These are phyloP conservation scores for Camponotus pennsylvanicus DNA, from an alignment of 1,140 invertebrate species.

Conservation along the genomic window DNA sequence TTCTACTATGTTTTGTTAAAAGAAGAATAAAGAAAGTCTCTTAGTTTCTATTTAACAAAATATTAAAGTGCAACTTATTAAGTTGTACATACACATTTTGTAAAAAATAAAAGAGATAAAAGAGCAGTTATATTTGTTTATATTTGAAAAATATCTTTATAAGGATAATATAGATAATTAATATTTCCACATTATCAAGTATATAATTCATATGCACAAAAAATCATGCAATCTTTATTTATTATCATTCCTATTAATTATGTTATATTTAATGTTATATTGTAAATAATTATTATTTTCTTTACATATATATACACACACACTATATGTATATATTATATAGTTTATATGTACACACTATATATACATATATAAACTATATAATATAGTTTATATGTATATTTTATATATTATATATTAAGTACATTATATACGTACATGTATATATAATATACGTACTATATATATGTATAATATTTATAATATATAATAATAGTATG, in stretches of 20 bases:
- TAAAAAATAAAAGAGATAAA: constrained; percentile 44
- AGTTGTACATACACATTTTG: constrained; percentile 66
- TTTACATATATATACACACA: neutral
- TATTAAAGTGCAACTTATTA: constrained; percentile 26
- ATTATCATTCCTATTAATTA: constrained; percentile 70
- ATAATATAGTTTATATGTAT: no score
- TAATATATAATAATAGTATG: neutral
- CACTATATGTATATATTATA: neutral
- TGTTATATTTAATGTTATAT: constrained; percentile 47
- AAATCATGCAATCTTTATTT: constrained; percentile 69
- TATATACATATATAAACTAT: no score
- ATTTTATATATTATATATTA: no score
- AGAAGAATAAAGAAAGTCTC: constrained; percentile 13
- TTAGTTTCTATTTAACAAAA: constrained; percentile 38
- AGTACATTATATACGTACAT: neutral
- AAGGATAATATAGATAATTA: constrained; percentile 25
- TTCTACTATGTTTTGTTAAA: neutral
- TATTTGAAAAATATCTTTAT: constrained; percentile 58
- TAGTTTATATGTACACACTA: no score
- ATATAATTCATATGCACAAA: constrained; percentile 42
- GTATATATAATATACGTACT: no score
- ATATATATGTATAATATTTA: no score
- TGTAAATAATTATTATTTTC: constrained; percentile 66
- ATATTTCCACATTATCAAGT: constrained; percentile 48
- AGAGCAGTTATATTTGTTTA: constrained; percentile 47